These are phyloP conservation scores for Mastigias papua DNA, from an alignment of 30 jellyfish, hydroid and myxozoan genomes.

Conservation along the genomic window DNA sequence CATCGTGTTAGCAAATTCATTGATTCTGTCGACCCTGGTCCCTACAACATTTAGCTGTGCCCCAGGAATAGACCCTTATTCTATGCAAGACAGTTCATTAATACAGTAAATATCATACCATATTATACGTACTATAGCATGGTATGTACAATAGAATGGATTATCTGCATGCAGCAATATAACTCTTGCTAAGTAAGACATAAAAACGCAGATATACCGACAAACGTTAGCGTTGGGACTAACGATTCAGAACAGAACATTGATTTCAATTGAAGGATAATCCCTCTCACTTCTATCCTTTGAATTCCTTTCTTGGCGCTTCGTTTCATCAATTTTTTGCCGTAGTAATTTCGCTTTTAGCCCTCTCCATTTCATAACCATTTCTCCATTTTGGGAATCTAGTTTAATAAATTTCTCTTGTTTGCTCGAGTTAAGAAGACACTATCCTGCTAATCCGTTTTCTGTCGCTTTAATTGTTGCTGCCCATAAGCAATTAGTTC, in stretches of 20 bases:
- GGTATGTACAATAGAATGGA: neutral
- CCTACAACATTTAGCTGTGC: neutral
- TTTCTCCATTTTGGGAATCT: conserved; percentile 14
- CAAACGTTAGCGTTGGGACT: conserved; percentile 10
- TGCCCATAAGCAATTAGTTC: conserved; percentile 28
- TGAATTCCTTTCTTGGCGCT: conserved; percentile 42
- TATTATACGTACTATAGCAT: neutral
- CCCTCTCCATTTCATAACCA: conserved; percentile 18
- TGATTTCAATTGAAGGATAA: conserved; percentile 1
- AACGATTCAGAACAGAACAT: neutral
- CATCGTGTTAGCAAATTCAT: too few species aligned
- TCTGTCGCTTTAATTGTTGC: conserved; percentile 49
- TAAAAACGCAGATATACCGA: neutral
- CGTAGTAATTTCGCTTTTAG: conserved; percentile 21
- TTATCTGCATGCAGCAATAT: conserved; percentile 10
- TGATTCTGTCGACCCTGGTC: neutral
- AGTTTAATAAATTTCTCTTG: conserved; percentile 48
- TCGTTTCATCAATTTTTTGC: conserved; percentile 29
- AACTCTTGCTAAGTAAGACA: neutral
- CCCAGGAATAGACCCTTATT: neutral
- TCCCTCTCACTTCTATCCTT: conserved; percentile 8
- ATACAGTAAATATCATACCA: neutral
- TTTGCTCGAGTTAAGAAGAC: conserved; percentile 28
- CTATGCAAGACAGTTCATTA: neutral
- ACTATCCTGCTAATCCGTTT: conserved; percentile 27